Percentiles rank a stretch among this genome's conserved stretches.
These are phyloP conservation scores for Pammene aurita DNA, from an alignment of 2,888 invertebrate genomes.

Conservation along the genomic window DNA sequence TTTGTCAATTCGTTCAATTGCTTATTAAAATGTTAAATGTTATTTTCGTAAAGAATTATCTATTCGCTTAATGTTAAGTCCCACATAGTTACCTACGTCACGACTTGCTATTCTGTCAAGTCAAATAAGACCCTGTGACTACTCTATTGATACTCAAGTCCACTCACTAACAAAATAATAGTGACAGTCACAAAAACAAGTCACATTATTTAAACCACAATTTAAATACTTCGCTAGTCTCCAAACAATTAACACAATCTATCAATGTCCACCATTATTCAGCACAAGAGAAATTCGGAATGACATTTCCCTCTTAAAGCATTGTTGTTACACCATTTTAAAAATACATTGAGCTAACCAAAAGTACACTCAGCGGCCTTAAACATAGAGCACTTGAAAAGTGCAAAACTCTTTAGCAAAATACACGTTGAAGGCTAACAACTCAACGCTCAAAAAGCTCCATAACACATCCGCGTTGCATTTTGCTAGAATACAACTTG, in stretches of 20 bases:
- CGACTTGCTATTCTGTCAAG: background rate
- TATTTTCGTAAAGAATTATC: too few relatives aligned
- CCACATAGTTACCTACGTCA: background rate
- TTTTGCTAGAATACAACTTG: slow-evolving; percentile 50
- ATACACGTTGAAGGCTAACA: slow-evolving; percentile 70
- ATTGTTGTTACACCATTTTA: slow-evolving; percentile 7
- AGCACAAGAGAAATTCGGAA: slow-evolving; percentile 33
- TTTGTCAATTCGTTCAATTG: too few relatives aligned
- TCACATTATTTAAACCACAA: slow-evolving; percentile 13
- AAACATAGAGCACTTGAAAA: slow-evolving; percentile 40
- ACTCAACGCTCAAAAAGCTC: slow-evolving; percentile 71
- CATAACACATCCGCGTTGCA: slow-evolving; percentile 69
- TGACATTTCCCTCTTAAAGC: slow-evolving; percentile 37
- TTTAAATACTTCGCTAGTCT: slow-evolving; percentile 14
- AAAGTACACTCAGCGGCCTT: slow-evolving; percentile 16
- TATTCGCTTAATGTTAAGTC: background rate
- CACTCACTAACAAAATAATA: background rate
- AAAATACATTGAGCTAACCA: background rate
- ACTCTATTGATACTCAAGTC: background rate
- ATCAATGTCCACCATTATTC: slow-evolving; percentile 31
- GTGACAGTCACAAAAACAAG: slow-evolving; percentile 1
- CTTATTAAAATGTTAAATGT: too few relatives aligned
- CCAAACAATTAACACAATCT: slow-evolving; percentile 25
- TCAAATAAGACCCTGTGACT: background rate
- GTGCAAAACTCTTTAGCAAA: slow-evolving; percentile 48